Conservation (phyloP, 2,888 invertebrate genomes). For the Ethmia dodecea region DNA sequence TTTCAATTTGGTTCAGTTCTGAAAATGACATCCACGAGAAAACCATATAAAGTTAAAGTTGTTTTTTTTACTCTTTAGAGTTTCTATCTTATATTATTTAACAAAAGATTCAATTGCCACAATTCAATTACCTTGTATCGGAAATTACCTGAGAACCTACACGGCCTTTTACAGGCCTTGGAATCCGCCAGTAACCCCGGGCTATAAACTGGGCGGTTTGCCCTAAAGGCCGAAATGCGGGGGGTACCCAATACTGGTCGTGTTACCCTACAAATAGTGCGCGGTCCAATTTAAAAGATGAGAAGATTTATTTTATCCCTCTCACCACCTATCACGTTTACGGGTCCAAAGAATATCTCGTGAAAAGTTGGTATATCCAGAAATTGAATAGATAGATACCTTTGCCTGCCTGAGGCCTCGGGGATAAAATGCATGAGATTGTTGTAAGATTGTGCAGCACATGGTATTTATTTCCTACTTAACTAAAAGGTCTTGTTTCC, state of each 20-base stretch:
- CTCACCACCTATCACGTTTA: neutral
- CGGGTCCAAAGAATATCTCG: neutral
- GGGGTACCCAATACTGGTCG: constrained; percentile 17
- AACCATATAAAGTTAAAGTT: too few species aligned
- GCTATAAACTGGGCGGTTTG: constrained; percentile 40
- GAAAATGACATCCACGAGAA: too few species aligned
- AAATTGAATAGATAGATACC: neutral
- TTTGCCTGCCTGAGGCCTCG: neutral
- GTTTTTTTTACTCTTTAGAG: too few species aligned
- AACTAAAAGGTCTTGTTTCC: too few species aligned
- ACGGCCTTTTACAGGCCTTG: constrained; percentile 21
- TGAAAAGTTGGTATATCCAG: neutral
- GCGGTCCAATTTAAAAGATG: constrained; percentile 10
- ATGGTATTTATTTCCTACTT: neutral
- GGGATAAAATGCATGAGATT: neutral
- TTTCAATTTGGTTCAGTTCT: too few species aligned
- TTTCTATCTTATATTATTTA: too few species aligned
- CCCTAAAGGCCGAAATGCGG: constrained; percentile 25
- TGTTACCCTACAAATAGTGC: constrained; percentile 21
- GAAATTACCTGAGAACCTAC: constrained; percentile 24
- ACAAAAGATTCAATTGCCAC: constrained; percentile 8
- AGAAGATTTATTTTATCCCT: neutral
- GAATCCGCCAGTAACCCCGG: constrained; percentile 20
- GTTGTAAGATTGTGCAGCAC: neutral
- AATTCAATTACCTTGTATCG: constrained; percentile 31